Conservation (phyloP, 2,888 invertebrate genomes). For the Drosophila rubida region DNA sequence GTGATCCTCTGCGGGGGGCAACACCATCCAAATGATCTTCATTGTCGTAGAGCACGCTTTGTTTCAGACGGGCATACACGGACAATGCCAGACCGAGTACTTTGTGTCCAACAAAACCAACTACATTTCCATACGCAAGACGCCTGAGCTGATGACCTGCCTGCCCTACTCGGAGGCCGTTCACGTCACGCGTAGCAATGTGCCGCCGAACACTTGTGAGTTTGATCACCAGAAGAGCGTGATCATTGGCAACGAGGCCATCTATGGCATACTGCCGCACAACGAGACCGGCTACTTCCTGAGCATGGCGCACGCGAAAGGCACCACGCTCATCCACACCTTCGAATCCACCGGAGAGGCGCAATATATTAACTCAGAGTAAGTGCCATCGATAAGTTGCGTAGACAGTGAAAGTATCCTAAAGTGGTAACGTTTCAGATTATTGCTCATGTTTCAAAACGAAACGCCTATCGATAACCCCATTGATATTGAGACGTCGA, state of each 20-base stretch:
- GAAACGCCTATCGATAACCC: constrained; percentile 84
- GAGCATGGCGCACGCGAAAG: constrained; percentile 83
- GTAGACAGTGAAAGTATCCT: too few species aligned
- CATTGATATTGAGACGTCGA: constrained; percentile 84
- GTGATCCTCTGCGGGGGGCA: constrained; percentile 6
- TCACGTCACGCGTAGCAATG: constrained; percentile 84
- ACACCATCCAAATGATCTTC: neutral
- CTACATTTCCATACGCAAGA: constrained; percentile 84
- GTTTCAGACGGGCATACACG: constrained; percentile 87
- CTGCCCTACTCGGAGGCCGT: constrained; percentile 83
- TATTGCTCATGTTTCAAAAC: constrained; percentile 81
- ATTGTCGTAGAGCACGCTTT: neutral
- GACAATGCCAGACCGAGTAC: constrained; percentile 86
- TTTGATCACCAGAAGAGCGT: constrained; percentile 85
- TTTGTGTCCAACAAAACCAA: constrained; percentile 84
- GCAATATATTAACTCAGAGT: constrained; percentile 84
- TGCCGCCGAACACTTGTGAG: constrained; percentile 84
- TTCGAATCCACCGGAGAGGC: constrained; percentile 85
- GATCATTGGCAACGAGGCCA: constrained; percentile 84
- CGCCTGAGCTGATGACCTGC: constrained; percentile 84
- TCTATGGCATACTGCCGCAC: constrained; percentile 83
- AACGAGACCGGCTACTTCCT: constrained; percentile 83
- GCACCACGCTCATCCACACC: constrained; percentile 84
- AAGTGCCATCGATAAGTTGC: constrained; percentile 48
- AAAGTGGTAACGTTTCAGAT: constrained; percentile 62